phyloP scores from a whole-genome alignment of 2,113 vertebrate species.

The Cyanoramphus novaezelandiae region DNA sequence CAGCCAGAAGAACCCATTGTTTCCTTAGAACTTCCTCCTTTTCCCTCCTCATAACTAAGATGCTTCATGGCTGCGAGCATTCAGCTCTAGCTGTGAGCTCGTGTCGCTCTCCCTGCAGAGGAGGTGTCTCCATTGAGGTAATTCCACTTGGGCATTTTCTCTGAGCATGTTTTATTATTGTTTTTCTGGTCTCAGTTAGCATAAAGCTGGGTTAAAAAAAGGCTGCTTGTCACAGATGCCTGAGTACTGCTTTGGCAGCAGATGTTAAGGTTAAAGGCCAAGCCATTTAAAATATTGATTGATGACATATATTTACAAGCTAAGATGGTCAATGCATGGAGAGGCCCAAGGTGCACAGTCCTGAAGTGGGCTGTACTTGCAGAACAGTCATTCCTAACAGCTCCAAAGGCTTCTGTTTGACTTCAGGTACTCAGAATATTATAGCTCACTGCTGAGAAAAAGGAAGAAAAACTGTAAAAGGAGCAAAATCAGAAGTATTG shows the following conservation, averaged over 20 bases:
- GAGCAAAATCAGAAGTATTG: background rate
- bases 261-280: constrained; percentile 88
- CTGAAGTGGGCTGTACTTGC: background rate
- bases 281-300: constrained; percentile 80
- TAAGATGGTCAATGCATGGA: constrained; percentile 63
- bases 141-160: background rate
- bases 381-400: background rate
- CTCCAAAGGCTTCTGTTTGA: background rate
- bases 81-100: background rate
- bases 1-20: constrained; percentile 20
- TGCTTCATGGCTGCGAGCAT: background rate
- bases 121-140: background rate
- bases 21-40: constrained; percentile 1
- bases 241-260: constrained; percentile 75
- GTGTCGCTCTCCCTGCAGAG: background rate
- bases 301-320: constrained; percentile 80
- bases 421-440: background rate
- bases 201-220: background rate
- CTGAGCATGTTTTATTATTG: background rate
- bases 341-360: background rate
- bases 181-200: constrained; percentile 7
- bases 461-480: background rate
- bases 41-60: background rate
- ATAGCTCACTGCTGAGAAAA: background rate
- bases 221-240: constrained; percentile 18